Conservation (phyloP, 2,888 invertebrate species). For the Drosophila eohydei region DNA sequence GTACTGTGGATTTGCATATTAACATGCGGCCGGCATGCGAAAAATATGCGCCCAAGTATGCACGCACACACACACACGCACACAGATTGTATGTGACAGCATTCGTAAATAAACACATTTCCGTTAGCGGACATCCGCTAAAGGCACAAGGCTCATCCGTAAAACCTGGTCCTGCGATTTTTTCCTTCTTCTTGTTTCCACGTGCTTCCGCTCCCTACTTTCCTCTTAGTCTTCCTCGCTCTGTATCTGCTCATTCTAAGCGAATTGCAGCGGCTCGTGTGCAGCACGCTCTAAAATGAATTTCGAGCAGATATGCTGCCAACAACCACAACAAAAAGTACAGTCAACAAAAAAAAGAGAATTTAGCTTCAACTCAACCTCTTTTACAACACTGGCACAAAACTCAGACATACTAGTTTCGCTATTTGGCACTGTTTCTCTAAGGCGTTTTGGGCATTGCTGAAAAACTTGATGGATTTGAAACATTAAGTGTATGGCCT, state of each 20-base stretch:
- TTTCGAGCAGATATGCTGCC: conserved; percentile 50
- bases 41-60: conserved; percentile 38
- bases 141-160: conserved; percentile 26
- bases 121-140: conserved; percentile 46
- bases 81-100: conserved; percentile 1
- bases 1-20: conserved; percentile 70
- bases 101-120: conserved; percentile 48
- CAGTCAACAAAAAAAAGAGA: conserved; percentile 10
- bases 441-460: background rate
- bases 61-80: background rate
- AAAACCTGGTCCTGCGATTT: conserved; percentile 11
- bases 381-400: conserved; percentile 1
- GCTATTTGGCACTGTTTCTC: background rate
- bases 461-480: background rate
- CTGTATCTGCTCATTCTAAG: conserved; percentile 5
- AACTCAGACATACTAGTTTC: conserved; percentile 6
- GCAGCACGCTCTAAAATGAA: conserved; percentile 69
- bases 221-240: background rate
- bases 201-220: no score
- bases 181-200: background rate
- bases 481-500: background rate
- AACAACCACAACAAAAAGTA: conserved; percentile 23
- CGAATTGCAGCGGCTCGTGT: conserved; percentile 55
- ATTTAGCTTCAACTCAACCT: conserved; percentile 27
- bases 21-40: conserved; percentile 43